These are phyloP conservation scores for Myiotriccus ornatus DNA, from an alignment of 2,797 vertebrate genomes.

Conservation along the genomic window DNA sequence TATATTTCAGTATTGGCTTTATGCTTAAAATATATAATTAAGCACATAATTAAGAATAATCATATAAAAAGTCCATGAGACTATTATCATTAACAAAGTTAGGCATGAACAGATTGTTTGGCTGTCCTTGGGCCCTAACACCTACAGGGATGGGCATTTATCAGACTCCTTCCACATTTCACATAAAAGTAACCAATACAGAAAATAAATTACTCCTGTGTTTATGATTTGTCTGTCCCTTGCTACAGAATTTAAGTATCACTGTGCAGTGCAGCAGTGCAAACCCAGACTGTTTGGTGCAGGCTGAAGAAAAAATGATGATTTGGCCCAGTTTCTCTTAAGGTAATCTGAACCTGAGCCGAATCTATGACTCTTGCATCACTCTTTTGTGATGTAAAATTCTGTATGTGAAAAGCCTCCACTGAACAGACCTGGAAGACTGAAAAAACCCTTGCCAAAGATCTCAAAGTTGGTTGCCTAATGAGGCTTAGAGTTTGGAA, in stretches of 20 bases:
- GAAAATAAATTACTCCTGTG: neutral
- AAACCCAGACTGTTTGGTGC: neutral
- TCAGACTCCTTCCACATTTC: neutral
- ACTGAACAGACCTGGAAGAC: neutral
- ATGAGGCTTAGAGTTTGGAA: neutral
- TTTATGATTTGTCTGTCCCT: neutral
- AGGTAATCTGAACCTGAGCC: neutral
- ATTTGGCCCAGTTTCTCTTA: neutral
- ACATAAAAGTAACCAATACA: neutral
- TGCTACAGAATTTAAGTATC: neutral
- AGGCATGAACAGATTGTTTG: neutral
- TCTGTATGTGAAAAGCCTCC: neutral
- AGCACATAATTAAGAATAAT: neutral
- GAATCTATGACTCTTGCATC: neutral
- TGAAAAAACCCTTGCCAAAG: neutral
- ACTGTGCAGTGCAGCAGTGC: neutral
- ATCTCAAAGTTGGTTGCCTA: neutral
- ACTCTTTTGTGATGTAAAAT: neutral
- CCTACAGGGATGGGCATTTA: neutral
- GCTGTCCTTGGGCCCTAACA: neutral
- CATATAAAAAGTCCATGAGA: neutral
- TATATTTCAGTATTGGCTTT: neutral
- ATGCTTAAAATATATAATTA: neutral
- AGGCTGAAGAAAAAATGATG: neutral
- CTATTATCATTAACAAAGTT: neutral